Conservation (phyloP, 2,113 vertebrate genomes). For the Athene noctua region DNA sequence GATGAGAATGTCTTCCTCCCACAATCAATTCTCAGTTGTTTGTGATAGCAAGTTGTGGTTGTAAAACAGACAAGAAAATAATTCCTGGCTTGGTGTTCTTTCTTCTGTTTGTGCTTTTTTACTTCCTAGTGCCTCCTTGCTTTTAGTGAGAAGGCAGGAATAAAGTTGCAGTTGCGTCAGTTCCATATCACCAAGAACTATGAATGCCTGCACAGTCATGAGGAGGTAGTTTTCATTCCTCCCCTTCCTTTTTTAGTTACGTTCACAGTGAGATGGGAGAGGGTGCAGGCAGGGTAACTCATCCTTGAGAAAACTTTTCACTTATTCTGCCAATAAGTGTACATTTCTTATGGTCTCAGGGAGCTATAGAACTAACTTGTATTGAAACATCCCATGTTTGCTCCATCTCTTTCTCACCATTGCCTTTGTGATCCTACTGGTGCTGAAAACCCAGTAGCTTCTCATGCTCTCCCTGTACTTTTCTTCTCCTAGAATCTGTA, state of each 20-base stretch:
- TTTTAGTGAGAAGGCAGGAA: neutral
- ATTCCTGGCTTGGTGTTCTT: neutral
- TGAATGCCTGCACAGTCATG: neutral
- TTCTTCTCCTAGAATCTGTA: neutral
- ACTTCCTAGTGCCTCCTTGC: neutral
- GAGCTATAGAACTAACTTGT: neutral
- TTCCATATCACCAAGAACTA: neutral
- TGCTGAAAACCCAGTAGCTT: neutral
- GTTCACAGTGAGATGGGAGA: neutral
- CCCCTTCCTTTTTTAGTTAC: neutral
- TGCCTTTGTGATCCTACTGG: neutral
- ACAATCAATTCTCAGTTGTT: neutral
- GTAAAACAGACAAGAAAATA: neutral
- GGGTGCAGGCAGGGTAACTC: neutral
- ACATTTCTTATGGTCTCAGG: neutral
- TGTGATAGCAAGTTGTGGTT: neutral
- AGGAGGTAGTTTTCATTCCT: neutral
- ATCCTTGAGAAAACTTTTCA: neutral
- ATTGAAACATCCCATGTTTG: neutral
- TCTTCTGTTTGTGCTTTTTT: neutral
- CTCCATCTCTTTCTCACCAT: neutral
- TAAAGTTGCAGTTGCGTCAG: neutral
- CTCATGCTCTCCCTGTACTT: neutral
- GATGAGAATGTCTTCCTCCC: neutral
- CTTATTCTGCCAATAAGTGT: neutral